Conservation (phyloP, 2,113 vertebrate species). For the Oreochromis spilurus region DNA sequence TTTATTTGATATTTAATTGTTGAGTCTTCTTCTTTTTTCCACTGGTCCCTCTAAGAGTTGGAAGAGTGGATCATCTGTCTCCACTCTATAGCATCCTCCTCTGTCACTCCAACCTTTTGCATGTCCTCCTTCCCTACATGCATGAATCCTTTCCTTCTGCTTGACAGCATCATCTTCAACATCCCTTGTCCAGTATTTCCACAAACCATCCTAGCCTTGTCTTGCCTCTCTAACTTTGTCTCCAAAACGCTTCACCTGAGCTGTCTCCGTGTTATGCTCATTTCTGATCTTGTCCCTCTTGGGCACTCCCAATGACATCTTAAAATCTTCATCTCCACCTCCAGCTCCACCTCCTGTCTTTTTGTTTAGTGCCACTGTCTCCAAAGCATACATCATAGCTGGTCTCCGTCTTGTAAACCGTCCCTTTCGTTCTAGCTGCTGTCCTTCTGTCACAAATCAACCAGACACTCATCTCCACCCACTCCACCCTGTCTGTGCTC, state of each 20-base stretch:
- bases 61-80: neutral
- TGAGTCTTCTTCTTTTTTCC: rapidly evolving
- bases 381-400: neutral
- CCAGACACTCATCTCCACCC: neutral
- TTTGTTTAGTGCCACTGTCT: neutral
- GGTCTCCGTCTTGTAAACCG: neutral
- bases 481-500: neutral
- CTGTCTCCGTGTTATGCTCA: neutral
- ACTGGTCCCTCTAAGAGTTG: neutral
- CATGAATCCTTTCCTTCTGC: neutral
- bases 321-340: neutral
- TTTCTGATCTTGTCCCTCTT: neutral
- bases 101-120: neutral
- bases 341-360: neutral
- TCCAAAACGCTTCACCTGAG: neutral
- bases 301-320: neutral
- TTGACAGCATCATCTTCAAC: neutral
- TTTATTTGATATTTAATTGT: neutral
- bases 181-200: neutral
- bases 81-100: neutral
- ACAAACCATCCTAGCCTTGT: neutral
- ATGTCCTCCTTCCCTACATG: rapidly evolving
- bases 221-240: neutral
- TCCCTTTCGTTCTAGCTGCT: neutral
- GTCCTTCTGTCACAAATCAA: neutral